Base-by-base conservation (phyloP, 2,888 invertebrate species). In the Octonoba sinensis region DNA sequence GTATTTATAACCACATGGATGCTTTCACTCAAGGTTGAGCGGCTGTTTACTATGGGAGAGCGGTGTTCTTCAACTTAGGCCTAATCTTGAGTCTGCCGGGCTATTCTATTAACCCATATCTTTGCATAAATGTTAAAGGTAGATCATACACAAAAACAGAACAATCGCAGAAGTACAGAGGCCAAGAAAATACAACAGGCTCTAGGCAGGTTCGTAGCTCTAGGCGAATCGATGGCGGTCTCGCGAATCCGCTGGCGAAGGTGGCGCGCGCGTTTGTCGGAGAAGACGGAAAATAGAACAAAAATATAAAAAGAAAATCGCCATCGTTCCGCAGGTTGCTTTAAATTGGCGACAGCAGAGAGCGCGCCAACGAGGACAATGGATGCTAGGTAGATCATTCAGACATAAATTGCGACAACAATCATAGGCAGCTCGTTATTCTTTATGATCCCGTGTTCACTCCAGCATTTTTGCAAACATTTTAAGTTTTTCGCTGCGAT, bases 221-320 rank as follows among this genome's bases (percentile, higher is more conserved):
- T 18, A 11, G 44, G 72, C 18, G 79, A 81, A 81, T 81, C 79
- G 73, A 81, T 79, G 79, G 79, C 79, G 46, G 60, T 60, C 27
- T 27, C 60, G 60, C 27, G 60, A 51, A 60, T 54, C 27, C 64
- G 67, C 79, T 66, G 67, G 57, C 66, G 44, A 54, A 76, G 72
- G 60, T 75, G 75, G 75, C 75, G 75, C 75, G 59, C 75, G 66
- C 59, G 20, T 51, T 60, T 56, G 67, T 62, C 44, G 44, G 62
- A 62, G 62, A 46, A 44, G 44, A 62, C 62, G 36, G 46, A 46
- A 62, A 60, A 62, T 36, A 36, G 36, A 36, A 36, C 36, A 8
- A 36, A 36, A 36, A 36, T 36, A 24, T 18, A 24, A n/a, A 60
- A 62, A 62, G 62, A 76, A 57, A 18, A 47, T 64, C 57, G 66